Conservation (phyloP, 23 tunicate species). For the Ascidia mentula region DNA sequence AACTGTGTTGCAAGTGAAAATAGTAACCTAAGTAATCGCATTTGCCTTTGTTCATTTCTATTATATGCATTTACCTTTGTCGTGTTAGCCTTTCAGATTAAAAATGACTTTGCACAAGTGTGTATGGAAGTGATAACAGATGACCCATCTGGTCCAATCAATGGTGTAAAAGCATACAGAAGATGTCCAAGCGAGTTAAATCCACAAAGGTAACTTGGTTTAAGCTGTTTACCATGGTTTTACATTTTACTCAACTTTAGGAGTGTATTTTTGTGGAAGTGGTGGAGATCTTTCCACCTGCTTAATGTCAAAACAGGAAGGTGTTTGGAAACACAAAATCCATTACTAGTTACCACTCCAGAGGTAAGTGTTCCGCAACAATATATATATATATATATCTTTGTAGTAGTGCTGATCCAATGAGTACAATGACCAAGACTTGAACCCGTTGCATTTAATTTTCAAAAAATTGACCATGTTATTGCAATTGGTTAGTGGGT, state of each 20-base stretch:
- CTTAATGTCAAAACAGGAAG: conserved; percentile 69
- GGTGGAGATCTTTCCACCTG: conserved; percentile 75
- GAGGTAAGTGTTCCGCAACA: too few relatives aligned
- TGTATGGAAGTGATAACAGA: conserved; percentile 80
- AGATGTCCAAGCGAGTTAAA: conserved; percentile 62
- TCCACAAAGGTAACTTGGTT: conserved; percentile 49
- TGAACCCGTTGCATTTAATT: too few relatives aligned
- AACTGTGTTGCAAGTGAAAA: conserved; percentile 40
- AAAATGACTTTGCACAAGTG: conserved; percentile 62
- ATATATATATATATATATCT: too few relatives aligned
- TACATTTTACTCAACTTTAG: too few relatives aligned
- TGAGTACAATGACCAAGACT: too few relatives aligned
- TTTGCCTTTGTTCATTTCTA: background rate
- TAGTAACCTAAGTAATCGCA: conserved; percentile 15
- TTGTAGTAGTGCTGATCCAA: too few relatives aligned
- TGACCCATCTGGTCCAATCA: conserved; percentile 65
- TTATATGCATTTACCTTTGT: background rate
- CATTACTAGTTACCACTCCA: conserved; percentile 19
- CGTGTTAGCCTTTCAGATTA: conserved; percentile 62
- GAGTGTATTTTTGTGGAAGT: conserved; percentile 56
- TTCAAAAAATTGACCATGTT: too few relatives aligned
- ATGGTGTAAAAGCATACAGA: conserved; percentile 60
- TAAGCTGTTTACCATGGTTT: too few relatives aligned
- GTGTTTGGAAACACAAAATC: conserved; percentile 65
- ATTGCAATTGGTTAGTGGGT: too few relatives aligned